These are phyloP conservation scores for Penelope pileata DNA, from an alignment of 2,113 vertebrate species.

Conservation along the genomic window DNA sequence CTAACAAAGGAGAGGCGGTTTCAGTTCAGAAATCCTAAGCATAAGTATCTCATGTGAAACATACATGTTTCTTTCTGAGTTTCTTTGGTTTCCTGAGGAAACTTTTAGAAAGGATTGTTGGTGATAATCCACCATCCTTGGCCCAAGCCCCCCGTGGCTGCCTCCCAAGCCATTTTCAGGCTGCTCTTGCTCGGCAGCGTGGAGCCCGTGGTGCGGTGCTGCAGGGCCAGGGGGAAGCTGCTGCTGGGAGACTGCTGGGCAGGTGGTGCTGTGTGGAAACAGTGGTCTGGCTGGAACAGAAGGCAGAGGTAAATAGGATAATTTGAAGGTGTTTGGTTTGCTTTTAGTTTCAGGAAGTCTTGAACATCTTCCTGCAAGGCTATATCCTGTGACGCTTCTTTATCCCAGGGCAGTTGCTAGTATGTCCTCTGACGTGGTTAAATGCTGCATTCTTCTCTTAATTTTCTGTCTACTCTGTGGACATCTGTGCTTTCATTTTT, in stretches of 20 bases:
- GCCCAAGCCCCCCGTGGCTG: accelerated
- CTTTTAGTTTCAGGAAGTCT: not conserved
- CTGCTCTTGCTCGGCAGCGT: accelerated
- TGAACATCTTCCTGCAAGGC: not conserved
- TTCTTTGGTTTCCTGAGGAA: not conserved
- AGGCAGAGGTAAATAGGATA: not conserved
- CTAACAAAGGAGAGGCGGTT: not conserved
- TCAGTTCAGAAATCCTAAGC: not conserved
- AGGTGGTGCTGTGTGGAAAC: accelerated
- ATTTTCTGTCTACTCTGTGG: not conserved
- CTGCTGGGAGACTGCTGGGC: accelerated
- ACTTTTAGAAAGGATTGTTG: not conserved
- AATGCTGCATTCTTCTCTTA: not conserved
- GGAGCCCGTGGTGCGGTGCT: accelerated
- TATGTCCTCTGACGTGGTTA: not conserved
- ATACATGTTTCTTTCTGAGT: accelerated
- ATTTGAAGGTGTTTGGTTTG: not conserved
- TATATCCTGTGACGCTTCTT: accelerated
- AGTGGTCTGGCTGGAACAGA: not conserved
- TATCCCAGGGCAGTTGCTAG: not conserved
- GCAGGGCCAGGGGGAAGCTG: not conserved
- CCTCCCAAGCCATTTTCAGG: accelerated
- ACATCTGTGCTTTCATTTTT: not conserved
- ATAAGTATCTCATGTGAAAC: not conserved
- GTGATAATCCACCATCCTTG: not conserved